Evolutionary conservation across 2,113 vertebrate species (phyloP).

Genomic region (Emydura subglobosa): DNA sequence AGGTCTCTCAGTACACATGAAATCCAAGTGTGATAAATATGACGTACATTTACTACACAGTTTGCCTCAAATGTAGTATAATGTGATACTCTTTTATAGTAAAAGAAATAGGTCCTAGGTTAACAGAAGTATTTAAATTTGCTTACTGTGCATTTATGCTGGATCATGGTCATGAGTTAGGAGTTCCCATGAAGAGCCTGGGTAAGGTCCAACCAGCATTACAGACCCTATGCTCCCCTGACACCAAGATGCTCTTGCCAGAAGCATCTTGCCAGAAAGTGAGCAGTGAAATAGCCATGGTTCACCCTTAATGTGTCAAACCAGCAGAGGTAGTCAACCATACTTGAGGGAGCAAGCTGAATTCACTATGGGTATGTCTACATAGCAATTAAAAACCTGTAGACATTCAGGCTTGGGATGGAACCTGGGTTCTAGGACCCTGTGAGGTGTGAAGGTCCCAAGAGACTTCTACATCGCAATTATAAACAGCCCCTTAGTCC

Average conservation of each 20-base stretch:
- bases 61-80: not conserved
- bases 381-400: not conserved
- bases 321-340: not conserved
- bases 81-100: not conserved
- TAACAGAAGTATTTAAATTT: not conserved
- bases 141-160: not conserved
- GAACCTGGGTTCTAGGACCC: not conserved
- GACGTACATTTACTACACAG: not conserved
- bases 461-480: not conserved
- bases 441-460: not conserved
- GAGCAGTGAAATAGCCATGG: not conserved
- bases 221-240: not conserved
- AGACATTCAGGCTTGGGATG: not conserved
- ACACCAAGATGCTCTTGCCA: not conserved
- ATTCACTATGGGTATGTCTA: not conserved
- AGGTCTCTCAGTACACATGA: not conserved
- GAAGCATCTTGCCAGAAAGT: not conserved
- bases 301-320: fast-evolving
- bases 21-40: not conserved
- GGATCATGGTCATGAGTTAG: not conserved
- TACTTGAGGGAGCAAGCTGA: not conserved
- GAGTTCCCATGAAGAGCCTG: not conserved
- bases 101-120: not conserved
- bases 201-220: not conserved
- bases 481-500: not conserved